Evolutionary conservation across 2,797 vertebrate species (phyloP).

Genomic region (Anolis apletophallus): DNA sequence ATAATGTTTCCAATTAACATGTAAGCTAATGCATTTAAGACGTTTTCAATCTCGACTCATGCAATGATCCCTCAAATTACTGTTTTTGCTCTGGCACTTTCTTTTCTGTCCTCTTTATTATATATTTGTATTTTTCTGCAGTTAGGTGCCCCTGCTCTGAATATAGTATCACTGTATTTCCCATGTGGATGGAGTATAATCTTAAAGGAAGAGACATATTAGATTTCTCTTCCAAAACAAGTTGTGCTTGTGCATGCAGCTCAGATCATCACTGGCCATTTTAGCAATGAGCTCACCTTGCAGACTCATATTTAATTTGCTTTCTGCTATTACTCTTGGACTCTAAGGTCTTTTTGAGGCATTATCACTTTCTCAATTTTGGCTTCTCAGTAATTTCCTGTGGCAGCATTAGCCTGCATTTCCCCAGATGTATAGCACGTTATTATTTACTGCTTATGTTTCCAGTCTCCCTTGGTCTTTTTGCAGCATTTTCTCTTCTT

Average conservation of each 20-base stretch:
- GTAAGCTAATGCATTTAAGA: background rate
- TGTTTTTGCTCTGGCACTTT: conserved; percentile 17
- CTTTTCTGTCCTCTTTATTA: conserved; percentile 50
- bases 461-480: conserved; percentile 20
- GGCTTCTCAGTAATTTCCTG: conserved; percentile 47
- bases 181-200: background rate
- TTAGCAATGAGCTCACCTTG: conserved; percentile 21
- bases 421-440: conserved; percentile 28
- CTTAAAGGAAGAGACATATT: conserved; percentile 32
- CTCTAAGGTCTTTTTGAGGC: conserved; percentile 20
- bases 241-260: background rate
- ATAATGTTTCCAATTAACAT: conserved; percentile 2
- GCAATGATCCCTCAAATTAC: background rate
- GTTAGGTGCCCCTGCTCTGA: conserved; percentile 22
- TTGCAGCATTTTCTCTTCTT: conserved; percentile 25
- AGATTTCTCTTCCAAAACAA: conserved; percentile 3
- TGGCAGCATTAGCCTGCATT: conserved; percentile 20
- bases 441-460: conserved; percentile 26
- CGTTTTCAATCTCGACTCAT: background rate
- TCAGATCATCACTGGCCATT: background rate
- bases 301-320: conserved; percentile 42
- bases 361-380: conserved; percentile 25
- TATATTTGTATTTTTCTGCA: conserved; percentile 38
- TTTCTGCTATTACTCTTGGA: conserved; percentile 27
- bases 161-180: conserved; percentile 41